Percentiles rank a stretch among this genome's conserved stretches.
Evolutionary conservation across 1,140 invertebrate species (phyloP).

Genomic region (Drosophila prosaltans): DNA sequence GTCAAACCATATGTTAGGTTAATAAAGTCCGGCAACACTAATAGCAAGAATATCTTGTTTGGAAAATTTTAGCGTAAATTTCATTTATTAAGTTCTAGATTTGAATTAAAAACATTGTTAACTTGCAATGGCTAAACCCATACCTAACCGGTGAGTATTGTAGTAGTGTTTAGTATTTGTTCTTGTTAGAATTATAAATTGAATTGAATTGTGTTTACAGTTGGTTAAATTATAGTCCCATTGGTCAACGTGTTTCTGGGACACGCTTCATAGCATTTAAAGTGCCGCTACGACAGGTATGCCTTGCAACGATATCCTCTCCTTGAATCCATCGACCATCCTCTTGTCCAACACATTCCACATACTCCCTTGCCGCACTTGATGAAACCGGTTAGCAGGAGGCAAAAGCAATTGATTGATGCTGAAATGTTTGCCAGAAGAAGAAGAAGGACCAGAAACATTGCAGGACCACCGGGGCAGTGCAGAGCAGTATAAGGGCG

Average conservation of each 20-base stretch:
- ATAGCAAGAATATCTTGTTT: background rate
- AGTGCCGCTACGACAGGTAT: constrained; percentile 88
- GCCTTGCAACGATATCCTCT: background rate
- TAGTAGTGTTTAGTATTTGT: constrained; percentile 13
- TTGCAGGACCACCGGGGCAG: constrained; percentile 53
- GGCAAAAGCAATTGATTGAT: constrained; percentile 59
- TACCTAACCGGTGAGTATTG: constrained; percentile 56
- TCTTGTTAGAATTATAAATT: background rate
- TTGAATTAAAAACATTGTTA: background rate
- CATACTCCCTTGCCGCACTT: background rate
- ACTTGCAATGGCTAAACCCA: constrained; percentile 40
- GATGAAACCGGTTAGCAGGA: constrained; percentile 59
- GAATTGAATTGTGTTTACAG: constrained; percentile 83
- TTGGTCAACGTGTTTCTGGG: constrained; percentile 86
- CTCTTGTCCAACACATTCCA: background rate
- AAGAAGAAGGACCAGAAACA: constrained; percentile 9
- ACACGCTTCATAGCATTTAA: constrained; percentile 91
- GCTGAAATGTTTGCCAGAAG: constrained; percentile 35
- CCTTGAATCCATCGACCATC: background rate
- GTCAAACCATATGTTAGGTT: too few species aligned
- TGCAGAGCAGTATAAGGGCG: constrained; percentile 19
- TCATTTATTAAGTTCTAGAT: background rate
- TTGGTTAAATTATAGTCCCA: constrained; percentile 88
- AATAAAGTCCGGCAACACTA: background rate
- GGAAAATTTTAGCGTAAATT: background rate